These are phyloP conservation scores for Invenusta paracnida DNA, from an alignment of 2,888 invertebrate genomes.

Conservation along the genomic window DNA sequence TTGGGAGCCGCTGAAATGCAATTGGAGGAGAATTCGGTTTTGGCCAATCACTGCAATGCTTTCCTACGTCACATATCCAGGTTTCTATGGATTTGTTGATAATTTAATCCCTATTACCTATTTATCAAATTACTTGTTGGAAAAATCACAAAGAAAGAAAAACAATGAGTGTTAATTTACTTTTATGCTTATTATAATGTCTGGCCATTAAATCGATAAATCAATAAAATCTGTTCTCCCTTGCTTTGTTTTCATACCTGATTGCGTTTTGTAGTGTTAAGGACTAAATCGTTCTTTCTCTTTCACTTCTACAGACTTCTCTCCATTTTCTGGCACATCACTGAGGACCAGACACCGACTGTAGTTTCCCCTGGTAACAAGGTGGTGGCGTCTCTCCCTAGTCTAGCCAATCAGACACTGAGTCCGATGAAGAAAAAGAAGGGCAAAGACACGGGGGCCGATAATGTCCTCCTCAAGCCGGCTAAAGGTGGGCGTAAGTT, in stretches of 20 bases:
- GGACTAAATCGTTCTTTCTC: no score
- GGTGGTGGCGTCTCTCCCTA: neutral
- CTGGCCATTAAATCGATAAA: no score
- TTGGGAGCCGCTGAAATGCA: constrained; percentile 8
- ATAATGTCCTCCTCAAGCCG: neutral
- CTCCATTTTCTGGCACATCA: constrained; percentile 72
- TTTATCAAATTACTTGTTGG: no score
- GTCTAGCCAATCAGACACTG: neutral
- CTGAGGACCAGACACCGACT: constrained; percentile 66
- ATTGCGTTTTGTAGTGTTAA: no score
- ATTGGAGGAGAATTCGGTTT: neutral
- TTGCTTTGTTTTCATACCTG: no score
- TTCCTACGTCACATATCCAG: neutral
- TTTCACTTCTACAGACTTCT: constrained; percentile 64
- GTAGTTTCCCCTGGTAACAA: neutral
- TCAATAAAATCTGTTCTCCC: no score
- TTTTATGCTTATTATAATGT: no score
- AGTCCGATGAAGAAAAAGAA: neutral
- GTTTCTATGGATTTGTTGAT: neutral
- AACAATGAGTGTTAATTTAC: no score
- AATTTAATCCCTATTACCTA: no score
- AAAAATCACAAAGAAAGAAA: no score
- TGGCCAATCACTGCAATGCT: neutral
- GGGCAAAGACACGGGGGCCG: neutral
- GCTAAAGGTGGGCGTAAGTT: constrained; percentile 14